Base-by-base conservation (phyloP, 2,797 vertebrate species). In the Chromobotia macracanthus region DNA sequence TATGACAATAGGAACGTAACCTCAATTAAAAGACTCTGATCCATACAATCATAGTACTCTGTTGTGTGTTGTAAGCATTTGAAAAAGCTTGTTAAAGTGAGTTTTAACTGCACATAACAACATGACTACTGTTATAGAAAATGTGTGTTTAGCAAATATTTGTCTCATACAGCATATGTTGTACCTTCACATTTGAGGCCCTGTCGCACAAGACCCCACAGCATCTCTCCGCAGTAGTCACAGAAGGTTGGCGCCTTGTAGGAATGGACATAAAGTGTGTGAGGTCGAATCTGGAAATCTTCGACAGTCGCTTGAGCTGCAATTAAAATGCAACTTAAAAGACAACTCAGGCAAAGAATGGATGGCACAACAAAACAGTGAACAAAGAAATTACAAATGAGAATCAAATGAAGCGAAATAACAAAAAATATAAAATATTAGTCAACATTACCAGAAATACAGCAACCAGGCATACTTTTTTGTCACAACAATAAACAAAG, bases 231-330 rank as follows among this genome's bases (percentile, higher is more conserved):
- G 4, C 97, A 99, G 93, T 99, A 98, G 92, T 99, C 97, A 80
- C 97, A 99, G 91, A 99, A 99, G 81, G 97, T 97, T 87, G 97
- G 97, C 81, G 96, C 96, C 89, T 98, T 99, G 91, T 99, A 99
- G 85, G 97, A 98, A 93, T 99, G 97, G 80, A 99, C 97, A 48
- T 97, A 98, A 63, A 99, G 96, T 80, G 96, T 94, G 89, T 99
- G 97, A 85, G 97, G 97, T 85, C 97, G 95, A 87, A 99, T 99
- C 94, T 99, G 97, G 93, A 98, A 98, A 87, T 98, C 97, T 91
- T 98, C 96, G 81, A 98, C 96, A 75, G 97, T 97, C 86, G 97
- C 97, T 86, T 97, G 94, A 90, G 97, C 97, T 99, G 88, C 81
- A 87, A 90, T 87, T 87, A 88, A 90, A 86, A 82, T 55, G 84